phyloP scores from a whole-genome alignment of 1,140 invertebrate species.

The Dendrolimus kikuchii region DNA sequence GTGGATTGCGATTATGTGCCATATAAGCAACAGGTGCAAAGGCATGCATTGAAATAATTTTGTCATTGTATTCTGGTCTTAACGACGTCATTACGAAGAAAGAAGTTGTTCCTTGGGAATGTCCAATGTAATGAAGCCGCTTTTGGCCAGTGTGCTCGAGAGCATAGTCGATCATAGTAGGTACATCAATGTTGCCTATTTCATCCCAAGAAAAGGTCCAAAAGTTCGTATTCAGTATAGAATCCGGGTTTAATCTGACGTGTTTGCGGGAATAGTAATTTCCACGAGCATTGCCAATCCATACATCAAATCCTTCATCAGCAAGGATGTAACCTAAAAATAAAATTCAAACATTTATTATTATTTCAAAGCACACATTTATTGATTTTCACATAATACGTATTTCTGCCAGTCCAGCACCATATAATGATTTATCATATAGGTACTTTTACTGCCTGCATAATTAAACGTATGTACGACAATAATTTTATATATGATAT shows the following conservation, averaged over 20 bases:
- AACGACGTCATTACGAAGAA: conserved; percentile 77
- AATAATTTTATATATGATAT: too few species aligned
- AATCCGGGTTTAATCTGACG: conserved; percentile 70
- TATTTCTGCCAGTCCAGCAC: too few species aligned
- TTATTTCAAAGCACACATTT: not conserved
- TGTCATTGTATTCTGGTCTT: conserved; percentile 77
- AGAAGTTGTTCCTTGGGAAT: conserved; percentile 80
- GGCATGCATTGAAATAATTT: conserved; percentile 77
- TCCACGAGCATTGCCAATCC: conserved; percentile 81
- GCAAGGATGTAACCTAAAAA: conserved; percentile 77
- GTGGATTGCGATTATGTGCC: conserved; percentile 72
- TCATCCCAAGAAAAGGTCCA: conserved; percentile 89
- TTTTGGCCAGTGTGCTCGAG: conserved; percentile 74
- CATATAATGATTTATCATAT: too few species aligned
- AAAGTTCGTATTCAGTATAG: conserved; percentile 71
- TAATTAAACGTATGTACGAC: too few species aligned
- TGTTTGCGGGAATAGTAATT: conserved; percentile 78
- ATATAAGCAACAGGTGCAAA: conserved; percentile 79
- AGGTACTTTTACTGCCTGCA: too few species aligned
- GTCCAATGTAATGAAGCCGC: conserved; percentile 79
- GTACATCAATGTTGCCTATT: conserved; percentile 84
- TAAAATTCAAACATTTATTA: conserved; percentile 1
- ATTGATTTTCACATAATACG: too few species aligned
- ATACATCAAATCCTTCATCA: conserved; percentile 84
- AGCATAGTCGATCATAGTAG: conserved; percentile 82